Evolutionary conservation across 2,113 vertebrate genomes (phyloP).

Genomic region (Brachyhypopomus gauderio): DNA sequence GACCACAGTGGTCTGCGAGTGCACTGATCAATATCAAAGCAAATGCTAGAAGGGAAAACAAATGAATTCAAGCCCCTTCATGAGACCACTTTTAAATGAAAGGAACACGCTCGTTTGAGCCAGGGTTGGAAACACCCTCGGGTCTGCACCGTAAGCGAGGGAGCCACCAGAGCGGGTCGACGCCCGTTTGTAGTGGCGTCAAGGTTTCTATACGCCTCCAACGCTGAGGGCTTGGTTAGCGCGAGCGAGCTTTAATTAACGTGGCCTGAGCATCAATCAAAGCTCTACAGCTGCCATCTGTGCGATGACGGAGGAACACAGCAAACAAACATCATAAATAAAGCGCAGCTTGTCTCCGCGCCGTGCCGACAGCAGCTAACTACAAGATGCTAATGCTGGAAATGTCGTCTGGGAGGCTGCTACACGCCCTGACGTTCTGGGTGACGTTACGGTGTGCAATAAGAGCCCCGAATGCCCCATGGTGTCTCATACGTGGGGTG

Average conservation of each 20-base stretch:
- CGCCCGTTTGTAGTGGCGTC: slow-evolving; percentile 21
- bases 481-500: too few relatives aligned
- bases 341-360: slow-evolving; percentile 37
- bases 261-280: slow-evolving; percentile 74
- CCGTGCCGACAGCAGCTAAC: slow-evolving; percentile 25
- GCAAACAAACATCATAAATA: slow-evolving; percentile 70
- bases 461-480: too few relatives aligned
- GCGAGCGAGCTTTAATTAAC: slow-evolving; percentile 77
- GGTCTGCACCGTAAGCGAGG: not conserved
- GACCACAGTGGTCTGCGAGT: slow-evolving; percentile 56
- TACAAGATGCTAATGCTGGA: slow-evolving; percentile 23
- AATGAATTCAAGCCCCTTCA: slow-evolving; percentile 67
- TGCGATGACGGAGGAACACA: slow-evolving; percentile 66
- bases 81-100: slow-evolving; percentile 56
- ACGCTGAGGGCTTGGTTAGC: slow-evolving; percentile 60
- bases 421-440: not conserved
- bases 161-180: not conserved
- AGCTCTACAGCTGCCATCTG: slow-evolving; percentile 75
- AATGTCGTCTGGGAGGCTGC: not conserved
- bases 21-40: slow-evolving; percentile 73
- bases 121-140: slow-evolving; percentile 29
- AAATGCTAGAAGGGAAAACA: slow-evolving; percentile 64
- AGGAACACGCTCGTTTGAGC: slow-evolving; percentile 44
- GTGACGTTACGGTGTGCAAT: too few relatives aligned
- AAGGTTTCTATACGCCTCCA: slow-evolving; percentile 35